A percentile compares a stretch with the other conserved stretches of the same genome.
phyloP scores from a whole-genome alignment of 2,113 vertebrate species.

The Psilopogon haemacephalus region DNA sequence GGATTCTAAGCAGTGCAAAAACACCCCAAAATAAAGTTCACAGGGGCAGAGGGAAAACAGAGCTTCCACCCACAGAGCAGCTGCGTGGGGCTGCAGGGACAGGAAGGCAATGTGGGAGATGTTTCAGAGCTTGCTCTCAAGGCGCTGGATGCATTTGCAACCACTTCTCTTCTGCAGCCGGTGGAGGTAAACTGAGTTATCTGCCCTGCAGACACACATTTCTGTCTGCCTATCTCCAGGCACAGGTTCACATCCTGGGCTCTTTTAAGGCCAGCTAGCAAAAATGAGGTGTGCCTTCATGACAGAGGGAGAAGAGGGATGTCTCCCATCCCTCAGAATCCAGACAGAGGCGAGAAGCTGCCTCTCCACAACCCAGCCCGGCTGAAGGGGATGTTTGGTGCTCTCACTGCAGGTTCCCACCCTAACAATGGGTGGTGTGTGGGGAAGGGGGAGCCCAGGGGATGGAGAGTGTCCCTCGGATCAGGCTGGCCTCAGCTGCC shows the following conservation, averaged over 20 bases:
- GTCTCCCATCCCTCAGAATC: neutral
- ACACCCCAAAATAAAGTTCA: slow-evolving; percentile 45
- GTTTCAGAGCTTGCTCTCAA: slow-evolving; percentile 15
- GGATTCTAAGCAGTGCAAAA: slow-evolving; percentile 23
- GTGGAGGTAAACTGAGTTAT: neutral
- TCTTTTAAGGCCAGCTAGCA: neutral
- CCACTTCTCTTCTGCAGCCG: neutral
- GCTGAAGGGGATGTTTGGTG: neutral
- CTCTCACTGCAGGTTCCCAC: neutral
- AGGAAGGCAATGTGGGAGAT: slow-evolving; percentile 42
- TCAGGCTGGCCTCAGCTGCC: slow-evolving; percentile 14
- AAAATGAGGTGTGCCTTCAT: neutral
- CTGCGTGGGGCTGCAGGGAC: slow-evolving; percentile 19
- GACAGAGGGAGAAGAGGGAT: neutral
- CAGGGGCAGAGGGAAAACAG: slow-evolving; percentile 20
- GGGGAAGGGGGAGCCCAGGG: neutral
- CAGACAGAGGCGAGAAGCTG: neutral
- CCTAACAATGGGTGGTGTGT: neutral
- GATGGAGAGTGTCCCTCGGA: slow-evolving; percentile 13
- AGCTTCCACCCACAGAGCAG: slow-evolving; percentile 46
- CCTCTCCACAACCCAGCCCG: fast-evolving
- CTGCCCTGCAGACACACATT: neutral
- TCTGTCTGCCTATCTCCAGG: neutral
- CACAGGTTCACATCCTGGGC: neutral
- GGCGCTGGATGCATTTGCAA: neutral